A percentile compares a stretch with the other conserved stretches of the same genome.
Conservation (phyloP, 2,113 vertebrate genomes). For the Noturus placidus region DNA sequence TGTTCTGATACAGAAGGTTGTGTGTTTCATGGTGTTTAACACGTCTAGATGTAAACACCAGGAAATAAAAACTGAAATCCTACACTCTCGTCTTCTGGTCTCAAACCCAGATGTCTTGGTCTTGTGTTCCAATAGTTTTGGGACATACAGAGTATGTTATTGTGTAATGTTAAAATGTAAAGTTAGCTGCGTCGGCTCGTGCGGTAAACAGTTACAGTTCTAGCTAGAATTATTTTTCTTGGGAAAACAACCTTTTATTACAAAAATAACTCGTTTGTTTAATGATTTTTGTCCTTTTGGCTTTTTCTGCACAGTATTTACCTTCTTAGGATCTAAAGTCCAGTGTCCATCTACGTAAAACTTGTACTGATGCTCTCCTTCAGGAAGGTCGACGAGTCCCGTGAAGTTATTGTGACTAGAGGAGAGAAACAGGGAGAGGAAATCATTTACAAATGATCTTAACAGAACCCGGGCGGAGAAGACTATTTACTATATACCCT, state of each 20-base stretch:
- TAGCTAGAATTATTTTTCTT: background rate
- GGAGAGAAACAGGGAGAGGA: background rate
- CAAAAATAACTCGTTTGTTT: background rate
- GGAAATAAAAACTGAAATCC: too few species aligned
- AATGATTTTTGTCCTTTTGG: too few species aligned
- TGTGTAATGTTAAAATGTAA: too few species aligned
- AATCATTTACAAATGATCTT: background rate
- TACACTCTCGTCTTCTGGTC: too few species aligned
- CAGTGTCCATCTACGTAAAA: slow-evolving; percentile 95
- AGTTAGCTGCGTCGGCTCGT: background rate
- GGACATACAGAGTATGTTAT: too few species aligned
- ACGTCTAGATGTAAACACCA: too few species aligned
- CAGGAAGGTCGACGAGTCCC: slow-evolving; percentile 91
- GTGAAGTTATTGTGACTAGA: slow-evolving; percentile 93
- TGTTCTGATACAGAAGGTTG: too few species aligned
- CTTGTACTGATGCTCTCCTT: slow-evolving; percentile 98
- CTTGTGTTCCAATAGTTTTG: too few species aligned
- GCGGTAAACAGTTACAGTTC: background rate
- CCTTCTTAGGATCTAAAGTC: slow-evolving; percentile 91
- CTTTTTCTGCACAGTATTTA: slow-evolving; percentile 56
- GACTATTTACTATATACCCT: background rate
- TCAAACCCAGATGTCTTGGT: too few species aligned
- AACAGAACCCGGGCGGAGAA: background rate
- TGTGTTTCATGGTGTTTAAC: too few species aligned
- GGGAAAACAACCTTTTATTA: too few species aligned